Conservation (phyloP, 2,113 vertebrate species). For the Halcyon malimbica region DNA sequence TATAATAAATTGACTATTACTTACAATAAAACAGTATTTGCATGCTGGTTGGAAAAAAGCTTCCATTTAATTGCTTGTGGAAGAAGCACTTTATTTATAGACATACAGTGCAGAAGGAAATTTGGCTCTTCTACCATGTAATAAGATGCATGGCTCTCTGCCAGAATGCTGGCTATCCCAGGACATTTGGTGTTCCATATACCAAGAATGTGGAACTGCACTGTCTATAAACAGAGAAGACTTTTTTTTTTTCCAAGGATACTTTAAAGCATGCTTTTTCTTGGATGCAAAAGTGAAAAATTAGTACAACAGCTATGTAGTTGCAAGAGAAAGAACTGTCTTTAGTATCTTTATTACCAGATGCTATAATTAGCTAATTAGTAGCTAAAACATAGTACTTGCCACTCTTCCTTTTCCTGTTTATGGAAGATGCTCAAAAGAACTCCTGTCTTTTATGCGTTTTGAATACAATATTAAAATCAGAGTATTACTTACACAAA, state of each 20-base stretch:
- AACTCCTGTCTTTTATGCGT: neutral
- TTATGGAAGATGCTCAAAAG: neutral
- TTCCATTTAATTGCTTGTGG: conserved; percentile 67
- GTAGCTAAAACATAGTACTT: neutral
- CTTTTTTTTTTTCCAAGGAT: neutral
- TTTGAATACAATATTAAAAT: conserved; percentile 14
- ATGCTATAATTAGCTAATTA: conserved; percentile 1
- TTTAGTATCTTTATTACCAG: neutral
- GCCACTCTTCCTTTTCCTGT: neutral
- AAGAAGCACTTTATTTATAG: conserved; percentile 73
- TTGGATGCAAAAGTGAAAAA: neutral
- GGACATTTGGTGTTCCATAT: conserved; percentile 42
- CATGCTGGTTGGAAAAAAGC: conserved; percentile 60
- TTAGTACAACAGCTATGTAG: neutral
- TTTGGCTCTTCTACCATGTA: conserved; percentile 66
- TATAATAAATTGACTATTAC: conserved; percentile 37
- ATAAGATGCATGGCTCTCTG: conserved; percentile 62
- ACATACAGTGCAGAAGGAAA: conserved; percentile 63
- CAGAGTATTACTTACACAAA: neutral
- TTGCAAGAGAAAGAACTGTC: neutral
- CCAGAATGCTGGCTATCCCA: conserved; percentile 64
- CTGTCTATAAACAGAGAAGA: conserved; percentile 48
- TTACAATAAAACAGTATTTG: conserved; percentile 27
- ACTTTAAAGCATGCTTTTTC: neutral
- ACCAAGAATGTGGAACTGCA: conserved; percentile 48